Base-by-base conservation (phyloP, 2,113 vertebrate genomes). In the Corythornis vintsioides region DNA sequence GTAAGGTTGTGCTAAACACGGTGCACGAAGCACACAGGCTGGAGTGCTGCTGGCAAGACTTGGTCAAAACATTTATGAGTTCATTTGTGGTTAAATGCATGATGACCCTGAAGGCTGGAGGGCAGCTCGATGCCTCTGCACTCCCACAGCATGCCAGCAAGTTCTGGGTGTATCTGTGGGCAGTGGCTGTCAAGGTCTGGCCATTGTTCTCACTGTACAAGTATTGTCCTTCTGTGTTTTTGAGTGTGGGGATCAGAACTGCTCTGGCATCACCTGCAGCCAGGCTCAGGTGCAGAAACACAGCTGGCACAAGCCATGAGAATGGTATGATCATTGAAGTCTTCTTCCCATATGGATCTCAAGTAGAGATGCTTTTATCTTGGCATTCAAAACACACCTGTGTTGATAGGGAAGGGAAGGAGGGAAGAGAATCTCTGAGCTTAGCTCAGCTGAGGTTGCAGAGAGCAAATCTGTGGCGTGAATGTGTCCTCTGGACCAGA, bases 181-280 rank as follows among this genome's bases (percentile, higher is more conserved):
- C 81, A 83, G 72, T 35, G 22, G 20, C 65, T 90, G 48, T 60
- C 65, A 78, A 81, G 48, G 18, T 78, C 77, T 78, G 61, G 35
- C 20, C 59, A 53, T 81, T 86, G 52, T 78, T 90, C 71, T 75
- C 29, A 38, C 29, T 17, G 43, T 14, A 84, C 71, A 86, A 64
- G 9, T 48, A 66, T 81, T 86, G 81, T 60, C 48, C 40, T 94
- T 93, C 47, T 10, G 15, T 33, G 22, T 18, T 80, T 86, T 67
- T 64, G 70, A 74, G 59, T 60, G 61, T 48, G 72, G 45, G 35
- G 57, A 53, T 90, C 81, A 95, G 89, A 93, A 83, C n/a, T 64
- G 25, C 40, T 93, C 75, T 93, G 91, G 89, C 84, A 86, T 53
- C 60, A 5, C 33, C 86, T 90, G 38, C 80, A 86, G 80, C 67